Conservation (phyloP, 2,888 invertebrate genomes). For the Euplagia quadripunctaria region DNA sequence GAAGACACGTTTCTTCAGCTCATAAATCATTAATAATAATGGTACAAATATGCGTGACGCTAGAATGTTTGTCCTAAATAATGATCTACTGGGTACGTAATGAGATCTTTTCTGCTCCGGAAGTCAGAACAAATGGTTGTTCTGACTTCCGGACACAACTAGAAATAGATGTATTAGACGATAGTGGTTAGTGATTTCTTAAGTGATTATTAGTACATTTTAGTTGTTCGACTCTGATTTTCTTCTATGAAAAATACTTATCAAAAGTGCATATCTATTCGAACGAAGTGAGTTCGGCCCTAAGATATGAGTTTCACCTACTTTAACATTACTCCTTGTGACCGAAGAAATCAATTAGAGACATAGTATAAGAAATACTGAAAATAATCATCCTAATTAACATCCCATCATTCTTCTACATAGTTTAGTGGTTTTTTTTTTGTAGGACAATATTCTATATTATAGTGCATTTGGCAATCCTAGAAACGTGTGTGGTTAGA, state of each 20-base stretch:
- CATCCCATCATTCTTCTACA: neutral
- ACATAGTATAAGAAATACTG: no score
- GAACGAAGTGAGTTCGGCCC: neutral
- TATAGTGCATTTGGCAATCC: neutral
- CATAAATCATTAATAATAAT: slow-evolving; percentile 17
- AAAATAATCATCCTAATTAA: neutral
- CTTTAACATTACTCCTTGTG: neutral
- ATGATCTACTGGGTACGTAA: neutral
- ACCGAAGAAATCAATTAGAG: neutral
- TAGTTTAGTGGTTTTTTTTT: neutral
- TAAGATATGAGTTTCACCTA: neutral
- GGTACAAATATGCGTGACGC: slow-evolving; percentile 10
- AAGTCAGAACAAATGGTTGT: neutral
- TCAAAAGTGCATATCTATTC: neutral
- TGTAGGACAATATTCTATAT: neutral
- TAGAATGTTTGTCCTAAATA: neutral
- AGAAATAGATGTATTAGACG: neutral
- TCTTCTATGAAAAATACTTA: no score
- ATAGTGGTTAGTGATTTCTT: neutral
- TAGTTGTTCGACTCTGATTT: no score
- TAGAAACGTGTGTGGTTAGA: no score
- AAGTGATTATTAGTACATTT: no score
- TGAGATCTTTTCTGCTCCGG: neutral
- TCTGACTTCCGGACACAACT: no score
- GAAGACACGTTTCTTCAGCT: slow-evolving; percentile 13